phyloP scores from a whole-genome alignment of 2,797 vertebrate genomes.

The Acanthurus leucopareius region DNA sequence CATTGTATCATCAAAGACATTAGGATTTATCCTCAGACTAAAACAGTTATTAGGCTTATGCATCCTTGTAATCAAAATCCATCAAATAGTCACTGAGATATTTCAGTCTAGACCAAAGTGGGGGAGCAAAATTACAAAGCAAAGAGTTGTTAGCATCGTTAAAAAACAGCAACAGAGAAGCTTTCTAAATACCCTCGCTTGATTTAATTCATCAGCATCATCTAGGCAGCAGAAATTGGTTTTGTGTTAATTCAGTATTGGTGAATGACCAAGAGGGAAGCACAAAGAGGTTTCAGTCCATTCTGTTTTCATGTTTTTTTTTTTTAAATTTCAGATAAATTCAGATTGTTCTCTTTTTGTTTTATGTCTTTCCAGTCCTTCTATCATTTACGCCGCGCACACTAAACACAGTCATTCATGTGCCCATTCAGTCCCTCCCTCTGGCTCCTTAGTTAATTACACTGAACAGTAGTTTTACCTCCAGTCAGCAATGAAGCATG shows the following conservation, averaged over 20 bases:
- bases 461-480: constrained; percentile 35
- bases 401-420: constrained; percentile 1
- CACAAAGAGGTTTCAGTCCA: neutral
- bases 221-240: constrained; percentile 15
- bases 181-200: constrained; percentile 28
- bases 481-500: constrained; percentile 32
- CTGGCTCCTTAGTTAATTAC: constrained; percentile 49
- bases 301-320: no score
- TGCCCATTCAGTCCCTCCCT: constrained; percentile 19
- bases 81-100: neutral
- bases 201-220: constrained; percentile 19
- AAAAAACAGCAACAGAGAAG: constrained; percentile 1
- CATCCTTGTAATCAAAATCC: neutral
- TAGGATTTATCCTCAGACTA: neutral
- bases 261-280: constrained; percentile 23
- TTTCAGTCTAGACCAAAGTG: neutral
- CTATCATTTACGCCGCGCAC: neutral
- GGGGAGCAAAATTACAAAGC: no score
- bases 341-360: neutral
- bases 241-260: constrained; percentile 48
- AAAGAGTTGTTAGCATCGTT: neutral
- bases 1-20: neutral
- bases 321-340: neutral
- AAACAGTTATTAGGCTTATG: neutral
- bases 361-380: neutral